Conservation (phyloP, 2,797 vertebrate genomes). For the Coilia nasus region DNA sequence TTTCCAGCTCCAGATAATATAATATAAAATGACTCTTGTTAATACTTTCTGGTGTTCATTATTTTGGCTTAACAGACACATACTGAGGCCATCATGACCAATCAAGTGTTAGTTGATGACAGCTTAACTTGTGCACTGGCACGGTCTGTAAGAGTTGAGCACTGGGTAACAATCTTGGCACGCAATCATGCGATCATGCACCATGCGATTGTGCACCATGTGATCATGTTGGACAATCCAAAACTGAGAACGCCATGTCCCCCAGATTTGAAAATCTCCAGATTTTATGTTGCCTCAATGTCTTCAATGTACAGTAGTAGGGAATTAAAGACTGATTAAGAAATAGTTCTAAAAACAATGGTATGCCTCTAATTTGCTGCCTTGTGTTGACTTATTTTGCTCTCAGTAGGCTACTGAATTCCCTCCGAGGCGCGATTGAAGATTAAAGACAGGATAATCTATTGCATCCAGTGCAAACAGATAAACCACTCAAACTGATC, state of each 20-base stretch:
- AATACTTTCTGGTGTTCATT: constrained; percentile 7
- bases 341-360: background rate
- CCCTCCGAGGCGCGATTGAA: background rate
- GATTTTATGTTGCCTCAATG: background rate
- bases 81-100: background rate
- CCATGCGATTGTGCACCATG: background rate
- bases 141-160: background rate
- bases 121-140: background rate
- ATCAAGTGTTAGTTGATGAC: background rate
- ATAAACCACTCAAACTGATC: background rate
- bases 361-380: background rate
- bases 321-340: background rate
- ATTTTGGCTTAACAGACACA: background rate
- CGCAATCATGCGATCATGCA: too few relatives aligned
- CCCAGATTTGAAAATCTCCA: background rate
- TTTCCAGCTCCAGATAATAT: background rate
- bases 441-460: constrained; percentile 10
- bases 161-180: background rate
- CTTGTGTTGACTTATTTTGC: background rate
- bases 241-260: background rate
- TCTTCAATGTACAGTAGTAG: background rate
- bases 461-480: background rate
- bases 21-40: background rate
- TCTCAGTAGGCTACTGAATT: background rate
- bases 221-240: background rate